phyloP scores from a whole-genome alignment of 2,797 vertebrate genomes.

The Salmo trutta region DNA sequence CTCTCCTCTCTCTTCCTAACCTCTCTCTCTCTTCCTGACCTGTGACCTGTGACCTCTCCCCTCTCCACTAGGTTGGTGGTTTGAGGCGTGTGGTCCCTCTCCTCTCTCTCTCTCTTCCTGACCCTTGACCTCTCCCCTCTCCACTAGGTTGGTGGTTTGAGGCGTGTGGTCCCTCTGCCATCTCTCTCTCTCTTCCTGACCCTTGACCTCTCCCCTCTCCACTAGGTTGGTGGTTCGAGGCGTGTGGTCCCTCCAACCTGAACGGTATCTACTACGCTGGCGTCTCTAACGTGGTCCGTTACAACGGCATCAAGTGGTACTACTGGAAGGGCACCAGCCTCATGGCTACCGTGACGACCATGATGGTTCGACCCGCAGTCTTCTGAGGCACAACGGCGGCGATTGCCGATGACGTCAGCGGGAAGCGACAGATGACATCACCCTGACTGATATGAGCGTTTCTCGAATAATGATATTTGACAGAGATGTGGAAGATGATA shows the following conservation, averaged over 20 bases:
- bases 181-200: too few species aligned
- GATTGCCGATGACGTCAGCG: not conserved
- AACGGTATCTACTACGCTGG: conserved; percentile 82
- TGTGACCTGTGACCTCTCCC: too few species aligned
- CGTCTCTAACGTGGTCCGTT: conserved; percentile 72
- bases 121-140: too few species aligned
- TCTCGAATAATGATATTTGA: conserved; percentile 15
- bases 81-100: too few species aligned
- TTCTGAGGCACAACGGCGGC: conserved; percentile 57
- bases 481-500: not conserved
- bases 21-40: too few species aligned
- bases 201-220: too few species aligned
- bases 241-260: conserved; percentile 80
- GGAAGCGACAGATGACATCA: conserved; percentile 5
- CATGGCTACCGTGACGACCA: conserved; percentile 69
- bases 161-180: conserved; percentile 71
- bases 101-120: too few species aligned
- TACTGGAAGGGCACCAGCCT: conserved; percentile 85
- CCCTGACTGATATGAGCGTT: conserved; percentile 21
- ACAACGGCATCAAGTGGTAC: conserved; percentile 87
- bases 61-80: too few species aligned
- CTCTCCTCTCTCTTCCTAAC: too few species aligned
- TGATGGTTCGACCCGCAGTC: conserved; percentile 82
- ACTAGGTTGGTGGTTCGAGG: too few species aligned
- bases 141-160: too few species aligned